These are phyloP conservation scores for Dermochelys coriacea DNA, from an alignment of 2,797 vertebrate species.

Conservation along the genomic window DNA sequence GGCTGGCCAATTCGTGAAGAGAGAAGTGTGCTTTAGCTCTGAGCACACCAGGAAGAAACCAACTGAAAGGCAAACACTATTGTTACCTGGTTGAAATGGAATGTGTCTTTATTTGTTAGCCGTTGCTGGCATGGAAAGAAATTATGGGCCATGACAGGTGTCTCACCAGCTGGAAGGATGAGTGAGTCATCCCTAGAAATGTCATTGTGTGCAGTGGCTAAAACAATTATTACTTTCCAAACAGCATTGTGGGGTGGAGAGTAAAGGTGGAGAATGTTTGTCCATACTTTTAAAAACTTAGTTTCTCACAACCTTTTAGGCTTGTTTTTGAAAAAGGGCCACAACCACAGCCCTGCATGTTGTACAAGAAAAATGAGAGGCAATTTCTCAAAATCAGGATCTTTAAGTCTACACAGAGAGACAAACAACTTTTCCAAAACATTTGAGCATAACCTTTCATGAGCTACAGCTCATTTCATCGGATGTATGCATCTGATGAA, in stretches of 20 bases:
- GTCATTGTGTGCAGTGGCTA: accelerated
- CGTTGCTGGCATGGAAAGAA: background rate
- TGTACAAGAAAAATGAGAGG: background rate
- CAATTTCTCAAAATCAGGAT: background rate
- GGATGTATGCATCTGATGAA: too few relatives aligned
- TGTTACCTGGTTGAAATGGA: accelerated
- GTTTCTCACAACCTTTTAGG: background rate
- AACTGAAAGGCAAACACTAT: background rate
- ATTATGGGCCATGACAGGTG: background rate
- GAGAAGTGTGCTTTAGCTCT: background rate
- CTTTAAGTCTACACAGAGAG: accelerated
- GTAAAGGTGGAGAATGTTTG: background rate
- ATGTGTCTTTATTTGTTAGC: background rate
- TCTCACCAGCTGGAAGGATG: accelerated
- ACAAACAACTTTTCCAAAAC: background rate
- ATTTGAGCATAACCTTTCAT: too few relatives aligned
- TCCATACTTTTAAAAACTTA: background rate
- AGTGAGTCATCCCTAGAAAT: background rate
- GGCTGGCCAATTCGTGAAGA: background rate
- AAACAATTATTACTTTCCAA: background rate
- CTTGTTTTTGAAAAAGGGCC: background rate
- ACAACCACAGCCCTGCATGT: background rate
- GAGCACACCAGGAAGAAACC: background rate
- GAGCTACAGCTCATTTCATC: too few relatives aligned
- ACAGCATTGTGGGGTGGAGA: background rate